phyloP scores from a whole-genome alignment of 2,888 invertebrate genomes.

The Thecophora atra region DNA sequence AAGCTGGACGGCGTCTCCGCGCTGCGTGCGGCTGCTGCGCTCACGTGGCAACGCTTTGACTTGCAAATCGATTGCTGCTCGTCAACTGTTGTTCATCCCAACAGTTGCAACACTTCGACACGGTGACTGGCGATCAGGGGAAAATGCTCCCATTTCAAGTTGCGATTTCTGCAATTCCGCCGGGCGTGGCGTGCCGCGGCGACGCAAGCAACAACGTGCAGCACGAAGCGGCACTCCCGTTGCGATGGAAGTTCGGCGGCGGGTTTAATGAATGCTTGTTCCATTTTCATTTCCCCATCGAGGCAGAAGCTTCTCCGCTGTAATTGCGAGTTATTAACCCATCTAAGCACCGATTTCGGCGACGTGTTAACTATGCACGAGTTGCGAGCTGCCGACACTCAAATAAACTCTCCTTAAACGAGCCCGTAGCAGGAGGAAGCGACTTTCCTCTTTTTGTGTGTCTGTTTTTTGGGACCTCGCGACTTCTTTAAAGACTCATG shows the following conservation, averaged over 20 bases:
- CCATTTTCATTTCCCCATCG: too few species aligned
- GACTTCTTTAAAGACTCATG: constrained; percentile 43
- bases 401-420: constrained; percentile 36
- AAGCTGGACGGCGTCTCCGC: background rate
- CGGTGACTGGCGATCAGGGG: too few species aligned
- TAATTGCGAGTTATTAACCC: constrained; percentile 38
- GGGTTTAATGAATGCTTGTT: too few species aligned
- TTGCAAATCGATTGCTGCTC: background rate
- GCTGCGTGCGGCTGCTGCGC: too few species aligned
- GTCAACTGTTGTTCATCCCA: background rate
- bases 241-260: too few species aligned
- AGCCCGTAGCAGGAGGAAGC: background rate
- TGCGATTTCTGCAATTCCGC: too few species aligned
- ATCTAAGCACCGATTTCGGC: background rate
- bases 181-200: too few species aligned
- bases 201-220: too few species aligned
- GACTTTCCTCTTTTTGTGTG: background rate
- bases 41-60: too few species aligned
- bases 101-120: background rate
- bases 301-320: constrained; percentile 16
- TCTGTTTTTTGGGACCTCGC: constrained; percentile 5
- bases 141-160: too few species aligned
- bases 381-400: constrained; percentile 5
- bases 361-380: constrained; percentile 22
- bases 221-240: too few species aligned